Conservation (phyloP, 1,140 invertebrate genomes). For the Diploscapter pachys region DNA sequence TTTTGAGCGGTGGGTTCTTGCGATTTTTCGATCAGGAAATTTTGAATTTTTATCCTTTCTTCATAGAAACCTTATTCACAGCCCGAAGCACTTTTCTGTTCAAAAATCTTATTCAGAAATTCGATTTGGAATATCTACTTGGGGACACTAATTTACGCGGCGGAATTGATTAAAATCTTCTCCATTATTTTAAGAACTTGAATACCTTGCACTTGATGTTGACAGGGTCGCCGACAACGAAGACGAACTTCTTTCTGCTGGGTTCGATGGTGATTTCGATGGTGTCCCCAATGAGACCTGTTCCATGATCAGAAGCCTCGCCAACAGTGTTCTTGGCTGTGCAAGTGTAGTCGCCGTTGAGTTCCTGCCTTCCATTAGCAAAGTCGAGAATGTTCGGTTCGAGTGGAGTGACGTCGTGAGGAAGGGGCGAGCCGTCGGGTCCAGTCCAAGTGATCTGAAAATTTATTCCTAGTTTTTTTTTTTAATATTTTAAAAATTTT, state of each 20-base stretch:
- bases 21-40: background rate
- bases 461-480: no score
- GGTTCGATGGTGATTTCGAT: constrained; percentile 44
- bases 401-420: constrained; percentile 51
- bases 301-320: constrained; percentile 53
- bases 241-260: constrained; percentile 41
- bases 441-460: constrained; percentile 43
- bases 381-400: constrained; percentile 54
- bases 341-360: constrained; percentile 47
- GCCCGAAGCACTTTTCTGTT: no score
- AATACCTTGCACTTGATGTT: constrained; percentile 56
- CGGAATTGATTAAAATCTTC: no score
- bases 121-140: no score
- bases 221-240: constrained; percentile 55
- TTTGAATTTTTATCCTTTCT: background rate
- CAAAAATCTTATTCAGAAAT: no score
- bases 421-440: constrained; percentile 44
- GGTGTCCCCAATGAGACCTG: constrained; percentile 44
- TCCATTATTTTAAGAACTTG: constrained; percentile 4
- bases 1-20: no score
- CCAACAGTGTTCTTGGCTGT: constrained; percentile 50
- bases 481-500: no score
- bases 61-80: no score
- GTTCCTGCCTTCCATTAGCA: constrained; percentile 42
- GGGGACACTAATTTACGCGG: no score